Base-by-base conservation (phyloP, 1,140 invertebrate genomes). In the Ladona fulva region DNA sequence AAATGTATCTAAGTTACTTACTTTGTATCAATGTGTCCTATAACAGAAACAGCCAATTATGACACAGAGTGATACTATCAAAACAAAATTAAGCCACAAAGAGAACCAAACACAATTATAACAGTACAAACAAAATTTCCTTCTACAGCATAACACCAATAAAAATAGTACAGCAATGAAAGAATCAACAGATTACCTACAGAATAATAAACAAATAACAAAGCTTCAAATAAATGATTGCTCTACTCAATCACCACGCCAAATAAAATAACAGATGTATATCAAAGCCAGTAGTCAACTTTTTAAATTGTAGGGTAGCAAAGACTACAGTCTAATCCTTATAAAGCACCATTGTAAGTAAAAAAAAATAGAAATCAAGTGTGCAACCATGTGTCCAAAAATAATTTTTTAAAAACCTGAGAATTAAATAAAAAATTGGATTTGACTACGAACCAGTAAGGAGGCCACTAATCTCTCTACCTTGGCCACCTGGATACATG, bases 401-500 rank as follows among this genome's bases (percentile, higher is more conserved):
- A 29, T 76, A 42, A 76, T 37, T 25, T n/a, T 75, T 24, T n/a
- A n/a, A 29, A 37, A n/a, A 25, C 42, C 37, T 24, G 76, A 52
- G 24, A 25, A 24, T 42, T 24, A 77, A 25, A 73, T 66, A 77
- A 77, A 66, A 66, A 66, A 66, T 66, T 66, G 75, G 75, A 76
- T 76, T 76, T 76, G 75, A 76, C 42, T 89, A 89, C 88, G 85
- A 88, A 90, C 75, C 52, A 66, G 52, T 66, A 22, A 66, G 52
- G 52, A 66, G 52, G 52, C 52, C 52, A 66, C 88, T 88, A 86
- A 92, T 89, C 84, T 94, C 92, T 84, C 92, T 90, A 86, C 93
- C 93, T 90, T 95, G 93, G 81, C 93, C 93, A 29, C 93, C 93
- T 12, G 93, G 98, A 87, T 99, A 99, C 92, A 99, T 97, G 89